phyloP scores from a whole-genome alignment of 30 jellyfish, hydroid and myxozoan species.

The Hydractinia echinata region DNA sequence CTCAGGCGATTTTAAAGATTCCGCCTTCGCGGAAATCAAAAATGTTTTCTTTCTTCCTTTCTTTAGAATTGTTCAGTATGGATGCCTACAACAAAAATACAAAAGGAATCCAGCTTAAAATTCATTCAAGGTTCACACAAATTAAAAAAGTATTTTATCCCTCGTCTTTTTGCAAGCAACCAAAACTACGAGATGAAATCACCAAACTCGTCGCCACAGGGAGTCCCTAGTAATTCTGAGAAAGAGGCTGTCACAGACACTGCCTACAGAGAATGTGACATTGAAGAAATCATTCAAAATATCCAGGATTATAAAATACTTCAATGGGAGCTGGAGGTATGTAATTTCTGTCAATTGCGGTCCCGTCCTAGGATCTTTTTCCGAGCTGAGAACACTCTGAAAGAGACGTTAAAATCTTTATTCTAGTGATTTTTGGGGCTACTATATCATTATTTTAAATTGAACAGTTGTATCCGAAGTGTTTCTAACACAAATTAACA shows the following conservation, averaged over 20 bases:
- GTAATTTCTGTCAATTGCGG: constrained; percentile 15
- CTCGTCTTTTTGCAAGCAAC: constrained; percentile 44
- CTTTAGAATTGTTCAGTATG: constrained; percentile 58
- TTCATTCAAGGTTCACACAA: constrained; percentile 73
- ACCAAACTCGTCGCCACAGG: background rate
- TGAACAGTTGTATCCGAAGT: too few species aligned
- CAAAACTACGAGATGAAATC: constrained; percentile 9
- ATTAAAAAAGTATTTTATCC: constrained; percentile 58
- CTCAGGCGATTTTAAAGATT: too few species aligned
- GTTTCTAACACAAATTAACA: too few species aligned
- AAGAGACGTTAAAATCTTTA: too few species aligned
- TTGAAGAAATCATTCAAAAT: background rate
- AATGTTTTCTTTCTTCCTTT: too few species aligned
- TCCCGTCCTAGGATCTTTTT: too few species aligned
- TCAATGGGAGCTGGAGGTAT: constrained; percentile 76
- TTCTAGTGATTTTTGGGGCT: too few species aligned
- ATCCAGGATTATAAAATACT: constrained; percentile 30
- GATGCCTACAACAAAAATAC: constrained; percentile 60
- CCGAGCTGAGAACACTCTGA: too few species aligned
- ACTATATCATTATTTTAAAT: too few species aligned
- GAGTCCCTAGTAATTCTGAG: too few species aligned
- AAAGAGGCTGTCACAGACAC: too few species aligned
- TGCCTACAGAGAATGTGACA: background rate
- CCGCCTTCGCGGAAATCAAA: too few species aligned
- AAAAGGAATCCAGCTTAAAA: constrained; percentile 35